Conservation (phyloP, 2,797 vertebrate genomes). For the Mus caroli region DNA sequence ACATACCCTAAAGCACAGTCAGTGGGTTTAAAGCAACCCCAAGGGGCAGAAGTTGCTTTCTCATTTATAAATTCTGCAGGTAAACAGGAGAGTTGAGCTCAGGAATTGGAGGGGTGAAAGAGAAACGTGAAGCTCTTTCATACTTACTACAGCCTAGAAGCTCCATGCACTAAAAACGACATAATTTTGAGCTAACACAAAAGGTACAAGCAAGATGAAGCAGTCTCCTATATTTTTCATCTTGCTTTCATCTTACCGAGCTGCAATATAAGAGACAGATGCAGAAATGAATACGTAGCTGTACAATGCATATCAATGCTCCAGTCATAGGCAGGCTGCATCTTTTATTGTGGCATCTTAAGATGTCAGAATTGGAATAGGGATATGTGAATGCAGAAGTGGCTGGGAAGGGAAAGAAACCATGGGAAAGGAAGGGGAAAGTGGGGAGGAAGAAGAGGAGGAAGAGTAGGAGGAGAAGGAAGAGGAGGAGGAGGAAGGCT, state of each 20-base stretch:
- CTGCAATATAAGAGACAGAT: background rate
- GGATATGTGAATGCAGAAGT: background rate
- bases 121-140: background rate
- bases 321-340: background rate
- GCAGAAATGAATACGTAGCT: background rate
- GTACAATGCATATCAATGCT: no score
- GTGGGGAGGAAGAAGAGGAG: background rate
- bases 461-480: background rate
- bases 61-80: constrained; percentile 32
- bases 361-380: background rate
- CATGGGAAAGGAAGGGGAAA: background rate
- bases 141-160: constrained; percentile 31
- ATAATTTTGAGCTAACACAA: constrained; percentile 39
- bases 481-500: background rate
- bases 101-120: constrained; percentile 25
- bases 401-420: background rate
- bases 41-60: background rate
- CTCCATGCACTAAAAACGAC: background rate
- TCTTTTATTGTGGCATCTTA: background rate
- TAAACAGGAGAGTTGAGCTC: constrained; percentile 30
- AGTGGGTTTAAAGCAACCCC: constrained; percentile 2
- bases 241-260: constrained; percentile 36
- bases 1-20: background rate
- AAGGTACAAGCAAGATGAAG: constrained; percentile 15
- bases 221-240: background rate